Evolutionary conservation across 1,140 invertebrate genomes (phyloP).

Genomic region (Eupristina koningsbergeri): DNA sequence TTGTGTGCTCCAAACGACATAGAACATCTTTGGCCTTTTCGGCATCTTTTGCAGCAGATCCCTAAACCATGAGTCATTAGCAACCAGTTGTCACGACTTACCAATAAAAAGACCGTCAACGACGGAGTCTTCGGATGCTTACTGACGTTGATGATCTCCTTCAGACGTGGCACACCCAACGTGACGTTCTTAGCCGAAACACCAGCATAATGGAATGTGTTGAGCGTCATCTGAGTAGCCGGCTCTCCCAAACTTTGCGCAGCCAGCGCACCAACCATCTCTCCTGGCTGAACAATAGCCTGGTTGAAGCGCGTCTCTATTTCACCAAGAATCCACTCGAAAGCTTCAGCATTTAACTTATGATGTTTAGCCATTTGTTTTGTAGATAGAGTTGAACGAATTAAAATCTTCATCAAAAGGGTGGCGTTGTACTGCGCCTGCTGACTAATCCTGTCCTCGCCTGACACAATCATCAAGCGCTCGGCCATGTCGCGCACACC

Average conservation of each 20-base stretch:
- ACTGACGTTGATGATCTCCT: constrained; percentile 99
- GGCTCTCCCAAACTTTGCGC: constrained; percentile 99
- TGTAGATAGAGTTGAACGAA: constrained; percentile 95
- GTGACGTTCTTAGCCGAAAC: constrained; percentile 99
- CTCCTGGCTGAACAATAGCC: constrained; percentile 95
- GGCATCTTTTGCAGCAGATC: constrained; percentile 95
- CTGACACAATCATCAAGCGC: constrained; percentile 95
- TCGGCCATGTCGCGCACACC: constrained; percentile 91
- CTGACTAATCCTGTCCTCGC: constrained; percentile 93
- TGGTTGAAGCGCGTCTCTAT: constrained; percentile 99
- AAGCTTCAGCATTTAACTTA: constrained; percentile 93
- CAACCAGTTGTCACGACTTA: no score
- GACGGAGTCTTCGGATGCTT: constrained; percentile 99
- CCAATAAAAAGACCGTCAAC: constrained; percentile 96
- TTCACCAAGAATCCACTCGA: constrained; percentile 99
- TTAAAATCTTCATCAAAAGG: constrained; percentile 94
- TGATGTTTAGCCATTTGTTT: constrained; percentile 97
- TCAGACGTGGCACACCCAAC: constrained; percentile 95
- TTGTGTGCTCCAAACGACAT: constrained; percentile 97
- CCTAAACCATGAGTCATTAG: no score
- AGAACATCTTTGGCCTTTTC: constrained; percentile 99
- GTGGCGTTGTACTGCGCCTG: constrained; percentile 99
- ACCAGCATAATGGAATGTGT: constrained; percentile 99
- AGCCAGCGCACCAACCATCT: constrained; percentile 99
- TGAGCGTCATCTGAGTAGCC: constrained; percentile 99